phyloP scores from a whole-genome alignment of 2,888 invertebrate species.

The Cheilosia vernalis region DNA sequence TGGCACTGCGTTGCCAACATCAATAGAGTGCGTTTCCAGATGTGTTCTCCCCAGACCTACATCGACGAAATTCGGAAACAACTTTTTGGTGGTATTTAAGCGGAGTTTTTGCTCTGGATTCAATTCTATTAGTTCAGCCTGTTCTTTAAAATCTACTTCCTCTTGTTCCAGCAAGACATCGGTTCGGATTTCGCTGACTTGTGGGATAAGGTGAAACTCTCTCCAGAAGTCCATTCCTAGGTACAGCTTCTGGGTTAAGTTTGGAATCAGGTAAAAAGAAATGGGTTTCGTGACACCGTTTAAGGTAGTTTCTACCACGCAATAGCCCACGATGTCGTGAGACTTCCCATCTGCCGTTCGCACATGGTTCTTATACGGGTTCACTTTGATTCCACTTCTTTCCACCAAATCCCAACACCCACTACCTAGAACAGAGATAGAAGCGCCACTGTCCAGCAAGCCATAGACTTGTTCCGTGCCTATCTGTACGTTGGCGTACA shows the following conservation, averaged over 20 bases:
- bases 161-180: not conserved
- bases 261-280: slow-evolving; percentile 7
- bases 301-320: not conserved
- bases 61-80: not conserved
- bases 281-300: not conserved
- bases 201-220: not conserved
- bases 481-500: not conserved
- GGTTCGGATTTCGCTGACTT: not conserved
- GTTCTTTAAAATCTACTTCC: not conserved
- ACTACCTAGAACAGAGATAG: not conserved
- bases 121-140: not conserved
- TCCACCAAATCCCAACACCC: too few species aligned
- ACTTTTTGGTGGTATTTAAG: not conserved
- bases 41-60: not conserved
- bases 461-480: not conserved
- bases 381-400: too few species aligned
- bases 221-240: slow-evolving; percentile 1
- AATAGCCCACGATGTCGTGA: not conserved
- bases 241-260: not conserved
- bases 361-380: too few species aligned
- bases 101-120: not conserved
- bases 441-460: not conserved
- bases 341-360: slow-evolving; percentile 7
- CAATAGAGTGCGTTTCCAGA: not conserved
- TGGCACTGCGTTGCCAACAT: slow-evolving; percentile 1